These are phyloP conservation scores for Tetragonisca angustula DNA, from an alignment of 2,888 invertebrate species.

Conservation along the genomic window DNA sequence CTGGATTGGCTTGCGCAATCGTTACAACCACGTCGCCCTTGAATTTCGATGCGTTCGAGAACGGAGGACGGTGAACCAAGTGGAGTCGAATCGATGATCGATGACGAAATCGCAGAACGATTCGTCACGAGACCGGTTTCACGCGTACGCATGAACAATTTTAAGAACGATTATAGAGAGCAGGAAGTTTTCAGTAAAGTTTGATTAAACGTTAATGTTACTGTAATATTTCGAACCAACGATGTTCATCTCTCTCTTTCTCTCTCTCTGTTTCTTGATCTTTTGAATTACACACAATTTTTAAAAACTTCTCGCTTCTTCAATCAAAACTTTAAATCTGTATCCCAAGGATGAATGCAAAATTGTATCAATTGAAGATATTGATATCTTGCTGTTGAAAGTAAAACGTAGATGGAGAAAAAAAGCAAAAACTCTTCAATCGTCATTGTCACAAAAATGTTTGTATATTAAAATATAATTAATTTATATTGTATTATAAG, in stretches of 20 bases:
- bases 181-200: neutral
- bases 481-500: no score
- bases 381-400: no score
- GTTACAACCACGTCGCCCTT: slow-evolving; percentile 25
- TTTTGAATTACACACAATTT: neutral
- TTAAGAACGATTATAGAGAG: neutral
- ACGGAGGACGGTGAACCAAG: slow-evolving; percentile 19
- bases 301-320: neutral
- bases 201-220: neutral
- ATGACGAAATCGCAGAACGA: neutral
- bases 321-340: neutral
- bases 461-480: no score
- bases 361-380: no score
- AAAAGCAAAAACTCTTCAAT: no score
- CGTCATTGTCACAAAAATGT: no score
- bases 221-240: neutral
- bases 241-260: neutral
- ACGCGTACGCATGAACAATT: neutral
- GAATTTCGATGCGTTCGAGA: slow-evolving; percentile 25
- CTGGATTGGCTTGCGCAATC: slow-evolving; percentile 28
- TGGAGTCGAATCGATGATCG: neutral
- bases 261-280: neutral
- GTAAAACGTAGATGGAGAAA: no score
- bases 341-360: no score
- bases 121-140: neutral